These are phyloP conservation scores for Epinephelus awoara DNA, from an alignment of 2,797 vertebrate genomes.

Conservation along the genomic window DNA sequence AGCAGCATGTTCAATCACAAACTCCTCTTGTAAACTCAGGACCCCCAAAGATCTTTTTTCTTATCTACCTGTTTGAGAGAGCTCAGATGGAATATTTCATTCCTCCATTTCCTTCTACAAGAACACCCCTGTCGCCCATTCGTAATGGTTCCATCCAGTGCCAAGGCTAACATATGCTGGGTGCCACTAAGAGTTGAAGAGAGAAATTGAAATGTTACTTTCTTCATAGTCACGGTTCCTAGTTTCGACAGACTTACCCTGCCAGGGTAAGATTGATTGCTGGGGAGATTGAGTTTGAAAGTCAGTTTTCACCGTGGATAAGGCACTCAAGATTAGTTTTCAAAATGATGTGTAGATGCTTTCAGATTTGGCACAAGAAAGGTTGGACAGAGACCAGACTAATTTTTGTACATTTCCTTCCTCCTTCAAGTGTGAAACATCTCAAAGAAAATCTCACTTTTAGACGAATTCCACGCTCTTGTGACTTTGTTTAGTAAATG, in stretches of 20 bases:
- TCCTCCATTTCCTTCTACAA: slow-evolving; percentile 46
- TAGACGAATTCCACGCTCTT: slow-evolving; percentile 48
- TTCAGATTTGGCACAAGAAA: slow-evolving; percentile 72
- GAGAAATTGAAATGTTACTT: slow-evolving; percentile 82
- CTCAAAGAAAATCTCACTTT: slow-evolving; percentile 53
- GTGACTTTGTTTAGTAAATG: slow-evolving; percentile 57
- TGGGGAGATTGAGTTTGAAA: slow-evolving; percentile 80
- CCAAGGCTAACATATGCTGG: slow-evolving; percentile 76
- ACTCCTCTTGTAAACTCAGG: slow-evolving; percentile 29
- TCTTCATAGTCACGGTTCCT: slow-evolving; percentile 67
- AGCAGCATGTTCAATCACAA: slow-evolving; percentile 41
- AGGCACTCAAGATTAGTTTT: slow-evolving; percentile 79
- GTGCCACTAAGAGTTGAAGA: slow-evolving; percentile 78
- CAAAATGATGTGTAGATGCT: slow-evolving; percentile 79
- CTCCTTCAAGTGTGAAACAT: slow-evolving; percentile 67
- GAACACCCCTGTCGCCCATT: slow-evolving; percentile 55
- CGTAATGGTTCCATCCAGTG: slow-evolving; percentile 66
- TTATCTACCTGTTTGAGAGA: slow-evolving; percentile 37
- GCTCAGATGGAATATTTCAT: slow-evolving; percentile 53
- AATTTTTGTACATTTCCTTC: slow-evolving; percentile 53
- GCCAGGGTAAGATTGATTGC: slow-evolving; percentile 83
- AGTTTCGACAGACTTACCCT: slow-evolving; percentile 73
- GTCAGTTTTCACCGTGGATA: slow-evolving; percentile 76
- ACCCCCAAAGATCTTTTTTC: slow-evolving; percentile 27
- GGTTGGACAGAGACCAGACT: slow-evolving; percentile 66